Conservation (phyloP, 2,113 vertebrate genomes). For the Suricata suricatta region DNA sequence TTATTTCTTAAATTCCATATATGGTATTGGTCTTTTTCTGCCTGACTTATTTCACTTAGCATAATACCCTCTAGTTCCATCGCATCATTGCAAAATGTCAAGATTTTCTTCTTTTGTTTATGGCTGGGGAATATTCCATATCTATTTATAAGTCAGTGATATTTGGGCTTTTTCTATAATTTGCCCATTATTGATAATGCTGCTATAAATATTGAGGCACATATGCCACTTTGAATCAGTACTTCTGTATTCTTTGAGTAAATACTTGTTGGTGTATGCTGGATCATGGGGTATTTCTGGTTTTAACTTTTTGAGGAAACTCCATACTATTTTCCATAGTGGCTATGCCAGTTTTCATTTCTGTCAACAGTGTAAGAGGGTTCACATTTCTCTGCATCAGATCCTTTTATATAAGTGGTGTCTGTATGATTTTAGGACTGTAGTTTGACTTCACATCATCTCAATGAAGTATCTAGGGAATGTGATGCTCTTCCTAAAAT, state of each 20-base stretch:
- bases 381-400: background rate
- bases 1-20: background rate
- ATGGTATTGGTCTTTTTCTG: background rate
- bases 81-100: background rate
- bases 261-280: background rate
- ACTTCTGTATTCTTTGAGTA: background rate
- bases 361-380: background rate
- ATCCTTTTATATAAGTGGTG: background rate
- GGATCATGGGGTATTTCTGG: background rate
- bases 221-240: background rate
- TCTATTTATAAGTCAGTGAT: background rate
- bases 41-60: background rate
- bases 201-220: background rate
- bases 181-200: background rate
- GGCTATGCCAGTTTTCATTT: background rate
- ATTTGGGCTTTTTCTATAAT: background rate
- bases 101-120: background rate
- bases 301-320: background rate
- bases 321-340: background rate
- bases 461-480: background rate
- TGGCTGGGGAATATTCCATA: background rate
- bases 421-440: background rate
- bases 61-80: background rate
- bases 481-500: background rate
- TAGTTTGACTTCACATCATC: background rate